Conservation (phyloP, 2,797 vertebrate species). For the Rhabdomys pumilio region DNA sequence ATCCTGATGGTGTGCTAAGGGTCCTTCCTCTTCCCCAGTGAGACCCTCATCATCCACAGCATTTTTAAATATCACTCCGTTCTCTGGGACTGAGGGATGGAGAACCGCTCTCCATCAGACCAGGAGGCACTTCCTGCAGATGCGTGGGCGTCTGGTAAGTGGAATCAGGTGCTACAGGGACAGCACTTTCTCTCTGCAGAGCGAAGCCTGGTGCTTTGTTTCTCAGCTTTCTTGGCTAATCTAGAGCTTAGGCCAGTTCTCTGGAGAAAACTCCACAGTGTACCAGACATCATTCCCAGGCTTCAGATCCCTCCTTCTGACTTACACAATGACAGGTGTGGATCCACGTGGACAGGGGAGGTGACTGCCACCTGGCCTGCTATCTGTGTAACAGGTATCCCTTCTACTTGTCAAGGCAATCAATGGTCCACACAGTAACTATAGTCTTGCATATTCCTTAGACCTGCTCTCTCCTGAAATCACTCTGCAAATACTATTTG, state of each 20-base stretch:
- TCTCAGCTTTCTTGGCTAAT: constrained; percentile 43
- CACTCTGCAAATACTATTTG: constrained; percentile 23
- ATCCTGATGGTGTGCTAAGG: not conserved
- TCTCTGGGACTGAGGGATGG: not conserved
- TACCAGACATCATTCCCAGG: constrained; percentile 11
- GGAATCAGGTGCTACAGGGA: not conserved
- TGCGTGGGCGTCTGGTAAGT: constrained; percentile 8
- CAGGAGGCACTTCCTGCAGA: constrained; percentile 15
- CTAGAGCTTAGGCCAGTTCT: constrained; percentile 22
- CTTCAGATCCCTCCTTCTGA: constrained; percentile 51
- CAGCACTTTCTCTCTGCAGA: constrained; percentile 29
- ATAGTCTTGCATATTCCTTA: not conserved
- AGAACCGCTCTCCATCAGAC: constrained; percentile 27
- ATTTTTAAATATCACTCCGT: constrained; percentile 10
- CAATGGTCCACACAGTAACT: not conserved
- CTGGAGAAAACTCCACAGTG: constrained; percentile 45
- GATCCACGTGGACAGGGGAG: constrained; percentile 52
- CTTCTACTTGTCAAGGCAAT: not conserved
- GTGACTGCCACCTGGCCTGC: constrained; percentile 3
- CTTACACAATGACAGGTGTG: not conserved
- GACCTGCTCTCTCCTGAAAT: constrained; percentile 61
- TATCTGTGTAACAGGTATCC: not conserved
- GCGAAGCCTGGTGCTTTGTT: constrained; percentile 18
- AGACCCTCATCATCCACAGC: not conserved
- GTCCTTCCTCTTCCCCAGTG: not conserved